Conservation (phyloP, 2,797 vertebrate genomes). For the Coilia nasus region DNA sequence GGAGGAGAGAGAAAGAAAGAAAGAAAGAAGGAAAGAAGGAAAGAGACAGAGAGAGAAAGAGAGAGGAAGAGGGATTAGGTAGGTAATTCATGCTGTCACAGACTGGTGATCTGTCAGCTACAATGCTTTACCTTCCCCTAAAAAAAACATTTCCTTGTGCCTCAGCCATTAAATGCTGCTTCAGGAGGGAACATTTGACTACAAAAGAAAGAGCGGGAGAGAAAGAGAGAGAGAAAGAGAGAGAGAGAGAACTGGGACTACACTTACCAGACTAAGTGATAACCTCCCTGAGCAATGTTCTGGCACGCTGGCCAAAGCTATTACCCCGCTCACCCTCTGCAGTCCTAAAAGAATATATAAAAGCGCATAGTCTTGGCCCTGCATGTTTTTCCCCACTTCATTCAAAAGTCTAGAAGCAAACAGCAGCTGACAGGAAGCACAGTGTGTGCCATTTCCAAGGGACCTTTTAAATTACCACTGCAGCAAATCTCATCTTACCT, state of each 20-base stretch:
- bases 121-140: neutral
- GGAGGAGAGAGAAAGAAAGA: neutral
- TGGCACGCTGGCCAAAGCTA: conserved; percentile 24
- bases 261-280: neutral
- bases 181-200: conserved; percentile 15
- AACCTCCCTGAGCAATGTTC: conserved; percentile 20
- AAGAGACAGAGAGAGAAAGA: neutral
- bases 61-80: neutral
- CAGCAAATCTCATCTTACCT: neutral
- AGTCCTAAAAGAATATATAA: neutral
- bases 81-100: neutral
- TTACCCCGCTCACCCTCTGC: neutral
- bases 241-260: neutral
- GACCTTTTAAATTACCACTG: neutral
- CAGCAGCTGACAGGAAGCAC: neutral
- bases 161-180: neutral
- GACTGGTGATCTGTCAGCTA: neutral
- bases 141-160: neutral
- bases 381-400: neutral
- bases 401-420: conserved; percentile 10
- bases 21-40: neutral
- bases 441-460: neutral
- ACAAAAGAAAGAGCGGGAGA: neutral
- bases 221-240: neutral
- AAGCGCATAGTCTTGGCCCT: neutral